phyloP scores from a whole-genome alignment of 2,888 invertebrate genomes.

The Pachycephus smyrnensis region DNA sequence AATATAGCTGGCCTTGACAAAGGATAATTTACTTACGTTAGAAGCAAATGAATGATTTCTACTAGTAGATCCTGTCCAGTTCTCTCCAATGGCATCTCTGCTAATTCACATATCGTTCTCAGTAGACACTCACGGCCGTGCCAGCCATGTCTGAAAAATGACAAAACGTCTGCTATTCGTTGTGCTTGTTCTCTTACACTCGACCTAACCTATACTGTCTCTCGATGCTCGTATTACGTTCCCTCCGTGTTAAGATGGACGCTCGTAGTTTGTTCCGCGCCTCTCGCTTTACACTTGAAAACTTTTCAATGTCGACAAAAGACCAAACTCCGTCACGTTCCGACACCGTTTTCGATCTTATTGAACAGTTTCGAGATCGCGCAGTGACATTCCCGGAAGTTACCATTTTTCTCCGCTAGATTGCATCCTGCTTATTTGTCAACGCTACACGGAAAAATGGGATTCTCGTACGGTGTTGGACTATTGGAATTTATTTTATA shows the following conservation, averaged over 20 bases:
- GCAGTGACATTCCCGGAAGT: background rate
- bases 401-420: background rate
- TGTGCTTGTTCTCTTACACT: background rate
- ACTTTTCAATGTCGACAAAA: background rate
- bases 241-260: background rate
- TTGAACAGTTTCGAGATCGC: background rate
- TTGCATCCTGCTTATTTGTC: background rate
- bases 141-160: constrained; percentile 70
- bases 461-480: background rate
- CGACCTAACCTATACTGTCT: background rate
- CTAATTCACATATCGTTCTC: constrained; percentile 76
- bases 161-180: background rate
- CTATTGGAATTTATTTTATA: background rate
- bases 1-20: constrained; percentile 15
- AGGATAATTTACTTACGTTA: constrained; percentile 73
- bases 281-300: background rate
- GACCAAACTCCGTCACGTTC: background rate
- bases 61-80: constrained; percentile 74
- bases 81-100: constrained; percentile 70
- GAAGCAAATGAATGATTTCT: constrained; percentile 75
- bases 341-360: background rate
- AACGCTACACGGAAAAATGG: background rate
- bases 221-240: background rate
- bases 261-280: background rate
- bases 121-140: constrained; percentile 74